A percentile compares a stretch with the other conserved stretches of the same genome.
These are phyloP conservation scores for Lingula anatina DNA, from an alignment of 2,888 invertebrate species.

Conservation along the genomic window DNA sequence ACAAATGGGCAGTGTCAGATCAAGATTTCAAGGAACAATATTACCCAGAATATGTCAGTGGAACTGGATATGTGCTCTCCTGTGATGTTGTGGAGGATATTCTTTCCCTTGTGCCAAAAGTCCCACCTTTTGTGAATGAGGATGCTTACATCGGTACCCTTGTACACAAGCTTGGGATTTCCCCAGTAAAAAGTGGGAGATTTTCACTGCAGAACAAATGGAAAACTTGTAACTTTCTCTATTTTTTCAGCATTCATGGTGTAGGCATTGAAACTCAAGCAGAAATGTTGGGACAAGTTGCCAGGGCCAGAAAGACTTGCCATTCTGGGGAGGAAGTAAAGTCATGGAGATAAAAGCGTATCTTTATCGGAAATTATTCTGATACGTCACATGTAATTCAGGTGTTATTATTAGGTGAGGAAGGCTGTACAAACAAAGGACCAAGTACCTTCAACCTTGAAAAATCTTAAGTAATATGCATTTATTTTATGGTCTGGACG, in stretches of 20 bases:
- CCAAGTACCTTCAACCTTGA: too few relatives aligned
- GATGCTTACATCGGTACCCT: conserved; percentile 49
- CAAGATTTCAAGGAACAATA: conserved; percentile 24
- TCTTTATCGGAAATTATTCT: too few relatives aligned
- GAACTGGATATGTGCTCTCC: conserved; percentile 46
- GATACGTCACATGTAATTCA: too few relatives aligned
- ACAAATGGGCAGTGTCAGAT: conserved; percentile 38
- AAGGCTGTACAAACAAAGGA: too few relatives aligned
- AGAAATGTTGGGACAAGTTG: too few relatives aligned
- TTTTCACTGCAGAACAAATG: conserved; percentile 35
- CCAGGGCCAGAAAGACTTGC: too few relatives aligned
- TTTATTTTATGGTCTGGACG: too few relatives aligned
- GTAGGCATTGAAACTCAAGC: conserved; percentile 27
- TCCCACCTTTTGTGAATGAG: conserved; percentile 42
- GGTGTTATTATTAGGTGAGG: too few relatives aligned
- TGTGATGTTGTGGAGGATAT: conserved; percentile 29
- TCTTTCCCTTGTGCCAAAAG: conserved; percentile 21
- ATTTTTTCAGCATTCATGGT: conserved; percentile 42
- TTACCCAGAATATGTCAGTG: conserved; percentile 46
- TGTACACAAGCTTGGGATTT: conserved; percentile 24
- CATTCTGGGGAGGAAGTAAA: too few relatives aligned
- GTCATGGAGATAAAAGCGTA: too few relatives aligned
- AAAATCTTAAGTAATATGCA: too few relatives aligned
- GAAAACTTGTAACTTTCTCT: conserved; percentile 42
- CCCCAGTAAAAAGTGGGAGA: conserved; percentile 32